These are phyloP conservation scores for Acrobasis repandana DNA, from an alignment of 2,888 invertebrate species.

Conservation along the genomic window DNA sequence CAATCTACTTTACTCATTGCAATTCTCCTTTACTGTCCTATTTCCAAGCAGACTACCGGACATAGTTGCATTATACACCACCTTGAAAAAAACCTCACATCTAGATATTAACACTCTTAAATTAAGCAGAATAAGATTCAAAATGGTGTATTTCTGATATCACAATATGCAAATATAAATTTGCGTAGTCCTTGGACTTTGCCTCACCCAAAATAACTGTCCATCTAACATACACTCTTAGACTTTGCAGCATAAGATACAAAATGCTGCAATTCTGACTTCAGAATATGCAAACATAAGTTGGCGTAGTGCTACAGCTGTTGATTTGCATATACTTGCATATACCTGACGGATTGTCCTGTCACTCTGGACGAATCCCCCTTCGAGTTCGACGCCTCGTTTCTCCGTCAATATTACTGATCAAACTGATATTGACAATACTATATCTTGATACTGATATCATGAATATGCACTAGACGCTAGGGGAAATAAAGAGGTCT, in stretches of 20 bases:
- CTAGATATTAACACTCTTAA: not conserved
- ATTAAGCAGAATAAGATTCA: not conserved
- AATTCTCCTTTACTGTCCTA: constrained; percentile 18
- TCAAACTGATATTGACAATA: constrained; percentile 26
- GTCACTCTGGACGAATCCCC: constrained; percentile 36
- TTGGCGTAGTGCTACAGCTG: constrained; percentile 43
- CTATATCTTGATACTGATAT: not conserved
- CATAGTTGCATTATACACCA: constrained; percentile 1
- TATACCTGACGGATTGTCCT: constrained; percentile 58
- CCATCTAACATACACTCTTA: not conserved
- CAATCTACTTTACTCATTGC: not conserved
- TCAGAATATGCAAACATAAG: not conserved
- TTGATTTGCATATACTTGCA: constrained; percentile 42
- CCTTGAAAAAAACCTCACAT: not conserved
- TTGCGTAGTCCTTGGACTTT: constrained; percentile 14
- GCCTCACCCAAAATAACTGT: not conserved
- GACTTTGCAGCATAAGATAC: not conserved
- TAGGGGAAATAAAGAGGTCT: not conserved
- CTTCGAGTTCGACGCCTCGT: constrained; percentile 14
- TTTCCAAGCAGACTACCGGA: constrained; percentile 14
- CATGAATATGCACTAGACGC: constrained; percentile 1
- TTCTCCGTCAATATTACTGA: constrained; percentile 24
- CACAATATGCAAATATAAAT: constrained; percentile 2
- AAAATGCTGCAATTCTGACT: not conserved
- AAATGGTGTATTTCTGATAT: not conserved